A percentile compares a stretch with the other conserved stretches of the same genome.
Evolutionary conservation across 1,140 invertebrate species (phyloP).

Genomic region (Pseudomyrmex gracilis): DNA sequence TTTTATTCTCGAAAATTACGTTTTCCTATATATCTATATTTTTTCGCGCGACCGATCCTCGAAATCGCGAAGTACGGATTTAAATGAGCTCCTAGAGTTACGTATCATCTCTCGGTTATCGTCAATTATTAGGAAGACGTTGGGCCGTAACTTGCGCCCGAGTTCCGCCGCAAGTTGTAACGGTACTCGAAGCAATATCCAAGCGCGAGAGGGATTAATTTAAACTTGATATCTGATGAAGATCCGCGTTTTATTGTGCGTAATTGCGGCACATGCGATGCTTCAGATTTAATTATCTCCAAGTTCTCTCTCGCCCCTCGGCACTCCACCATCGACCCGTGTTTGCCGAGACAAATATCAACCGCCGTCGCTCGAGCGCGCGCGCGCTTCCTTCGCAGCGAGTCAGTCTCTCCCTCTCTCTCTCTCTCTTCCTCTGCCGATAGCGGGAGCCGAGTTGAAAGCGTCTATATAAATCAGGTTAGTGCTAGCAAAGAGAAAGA

Average conservation of each 20-base stretch:
- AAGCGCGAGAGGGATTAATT: neutral
- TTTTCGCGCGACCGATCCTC: too few species aligned
- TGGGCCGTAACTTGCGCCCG: too few species aligned
- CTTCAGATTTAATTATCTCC: slow-evolving; percentile 27
- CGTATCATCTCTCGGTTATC: too few species aligned
- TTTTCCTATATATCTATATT: too few species aligned
- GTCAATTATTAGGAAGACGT: too few species aligned
- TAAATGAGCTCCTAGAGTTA: too few species aligned
- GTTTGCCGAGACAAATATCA: slow-evolving; percentile 26
- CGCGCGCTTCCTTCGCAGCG: neutral
- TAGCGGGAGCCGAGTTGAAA: slow-evolving; percentile 35
- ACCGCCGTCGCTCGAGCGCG: neutral
- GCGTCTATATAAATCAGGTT: slow-evolving; percentile 51
- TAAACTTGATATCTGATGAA: slow-evolving; percentile 2
- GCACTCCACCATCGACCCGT: too few species aligned
- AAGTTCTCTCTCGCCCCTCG: neutral
- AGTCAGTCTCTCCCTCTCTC: too few species aligned
- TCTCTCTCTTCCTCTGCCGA: neutral
- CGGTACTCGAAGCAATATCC: neutral
- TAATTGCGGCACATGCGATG: slow-evolving; percentile 15
- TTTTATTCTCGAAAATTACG: too few species aligned
- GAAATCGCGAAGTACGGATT: too few species aligned
- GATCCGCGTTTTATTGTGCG: slow-evolving; percentile 14
- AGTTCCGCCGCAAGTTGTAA: neutral
- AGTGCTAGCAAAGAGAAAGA: slow-evolving; percentile 8